phyloP scores from a whole-genome alignment of 1,140 invertebrate species.

The Geopemphigus sp. region DNA sequence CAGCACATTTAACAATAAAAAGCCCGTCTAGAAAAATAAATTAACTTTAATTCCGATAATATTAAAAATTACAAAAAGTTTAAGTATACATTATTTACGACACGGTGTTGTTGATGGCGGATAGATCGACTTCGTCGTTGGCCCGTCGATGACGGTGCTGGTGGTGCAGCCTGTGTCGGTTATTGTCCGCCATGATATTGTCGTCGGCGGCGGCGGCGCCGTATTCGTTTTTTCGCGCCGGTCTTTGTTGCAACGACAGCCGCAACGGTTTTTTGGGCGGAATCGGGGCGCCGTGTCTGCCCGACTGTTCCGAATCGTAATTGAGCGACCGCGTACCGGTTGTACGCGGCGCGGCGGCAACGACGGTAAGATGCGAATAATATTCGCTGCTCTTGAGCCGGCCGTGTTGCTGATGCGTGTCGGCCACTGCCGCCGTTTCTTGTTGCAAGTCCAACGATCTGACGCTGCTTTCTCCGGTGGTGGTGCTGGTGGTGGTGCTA shows the following conservation, averaged over 20 bases:
- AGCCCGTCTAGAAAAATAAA: neutral
- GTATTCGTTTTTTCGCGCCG: neutral
- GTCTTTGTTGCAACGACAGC: slow-evolving; percentile 69
- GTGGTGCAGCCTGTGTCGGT: neutral
- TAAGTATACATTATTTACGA: slow-evolving; percentile 3
- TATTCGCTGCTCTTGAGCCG: slow-evolving; percentile 33
- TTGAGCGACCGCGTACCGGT: slow-evolving; percentile 17
- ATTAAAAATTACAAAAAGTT: neutral
- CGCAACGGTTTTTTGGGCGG: slow-evolving; percentile 81
- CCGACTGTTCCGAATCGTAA: slow-evolving; percentile 49
- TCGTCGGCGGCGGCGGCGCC: neutral
- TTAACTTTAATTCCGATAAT: neutral
- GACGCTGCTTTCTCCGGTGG: neutral
- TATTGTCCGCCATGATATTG: neutral
- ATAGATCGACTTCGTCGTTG: slow-evolving; percentile 13
- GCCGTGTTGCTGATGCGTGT: neutral
- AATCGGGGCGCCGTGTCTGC: slow-evolving; percentile 61
- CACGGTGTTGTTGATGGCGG: slow-evolving; percentile 38
- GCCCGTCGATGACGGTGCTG: neutral
- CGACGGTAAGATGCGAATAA: slow-evolving; percentile 13
- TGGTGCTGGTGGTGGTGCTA: no score
- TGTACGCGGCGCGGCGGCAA: neutral
- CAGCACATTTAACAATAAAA: no score
- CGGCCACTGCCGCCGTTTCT: neutral
- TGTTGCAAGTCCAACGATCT: slow-evolving; percentile 16